These are phyloP conservation scores for Synanthedon formicaeformis DNA, from an alignment of 2,888 invertebrate genomes.

Conservation along the genomic window DNA sequence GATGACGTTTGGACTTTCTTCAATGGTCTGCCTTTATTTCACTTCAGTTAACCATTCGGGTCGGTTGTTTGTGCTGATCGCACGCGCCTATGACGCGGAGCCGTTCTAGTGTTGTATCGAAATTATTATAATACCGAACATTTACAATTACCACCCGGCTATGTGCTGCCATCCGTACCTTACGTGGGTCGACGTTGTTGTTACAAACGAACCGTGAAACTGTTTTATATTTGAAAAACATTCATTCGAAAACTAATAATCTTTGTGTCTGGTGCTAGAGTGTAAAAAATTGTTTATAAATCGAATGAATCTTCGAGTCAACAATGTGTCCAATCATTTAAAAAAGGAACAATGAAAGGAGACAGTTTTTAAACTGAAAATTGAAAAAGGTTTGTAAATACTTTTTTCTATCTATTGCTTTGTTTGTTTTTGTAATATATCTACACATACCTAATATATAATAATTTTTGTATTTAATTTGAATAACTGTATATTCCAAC, in stretches of 20 bases:
- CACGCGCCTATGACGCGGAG: conserved; percentile 27
- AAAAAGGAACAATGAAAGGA: conserved; percentile 16
- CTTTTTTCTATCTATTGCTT: no score
- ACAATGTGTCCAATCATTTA: no score
- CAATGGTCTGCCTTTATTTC: conserved; percentile 39
- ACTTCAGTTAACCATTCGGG: conserved; percentile 31
- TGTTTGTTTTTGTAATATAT: no score
- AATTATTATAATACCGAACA: neutral
- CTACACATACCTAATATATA: no score
- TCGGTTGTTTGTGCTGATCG: conserved; percentile 39
- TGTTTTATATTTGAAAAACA: conserved; percentile 17
- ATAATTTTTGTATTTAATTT: no score
- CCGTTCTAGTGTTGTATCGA: neutral
- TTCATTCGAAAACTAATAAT: neutral
- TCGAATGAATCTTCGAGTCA: neutral
- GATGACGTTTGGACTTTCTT: conserved; percentile 37
- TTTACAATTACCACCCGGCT: neutral
- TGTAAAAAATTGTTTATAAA: neutral
- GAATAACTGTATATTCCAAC: no score
- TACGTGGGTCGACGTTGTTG: conserved; percentile 19
- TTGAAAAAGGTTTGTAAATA: neutral
- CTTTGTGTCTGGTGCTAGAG: neutral
- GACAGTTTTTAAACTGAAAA: no score
- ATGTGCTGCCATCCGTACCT: conserved; percentile 4
- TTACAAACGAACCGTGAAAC: conserved; percentile 45